phyloP scores from a whole-genome alignment of 2,113 vertebrate species.

The Agapornis roseicollis region DNA sequence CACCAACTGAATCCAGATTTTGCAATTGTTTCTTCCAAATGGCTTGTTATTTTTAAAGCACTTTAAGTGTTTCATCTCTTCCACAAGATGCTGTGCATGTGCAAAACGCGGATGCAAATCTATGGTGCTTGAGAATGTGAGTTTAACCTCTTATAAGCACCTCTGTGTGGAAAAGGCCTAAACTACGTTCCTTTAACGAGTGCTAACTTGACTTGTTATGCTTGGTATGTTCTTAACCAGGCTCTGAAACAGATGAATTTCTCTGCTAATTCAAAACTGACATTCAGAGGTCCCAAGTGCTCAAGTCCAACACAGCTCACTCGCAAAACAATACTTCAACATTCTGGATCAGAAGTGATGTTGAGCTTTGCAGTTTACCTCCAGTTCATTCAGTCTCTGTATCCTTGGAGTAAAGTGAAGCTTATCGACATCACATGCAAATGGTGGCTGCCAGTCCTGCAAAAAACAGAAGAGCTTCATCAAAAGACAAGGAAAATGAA shows the following conservation, averaged over 20 bases:
- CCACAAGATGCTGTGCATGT: background rate
- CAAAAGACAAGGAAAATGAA: background rate
- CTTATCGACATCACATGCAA: slow-evolving; percentile 95
- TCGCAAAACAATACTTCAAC: background rate
- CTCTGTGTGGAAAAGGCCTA: background rate
- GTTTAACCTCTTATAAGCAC: background rate
- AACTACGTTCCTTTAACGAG: background rate
- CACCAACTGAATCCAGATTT: slow-evolving; percentile 12
- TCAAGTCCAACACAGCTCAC: background rate
- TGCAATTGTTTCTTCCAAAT: background rate
- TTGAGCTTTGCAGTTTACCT: slow-evolving; percentile 74
- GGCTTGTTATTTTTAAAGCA: slow-evolving; percentile 29
- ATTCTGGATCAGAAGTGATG: background rate
- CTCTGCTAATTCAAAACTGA: background rate
- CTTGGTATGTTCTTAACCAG: background rate
- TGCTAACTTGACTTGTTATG: background rate
- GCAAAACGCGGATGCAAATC: background rate
- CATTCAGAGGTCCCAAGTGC: background rate
- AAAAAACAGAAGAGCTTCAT: slow-evolving; percentile 4
- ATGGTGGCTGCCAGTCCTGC: slow-evolving; percentile 97
- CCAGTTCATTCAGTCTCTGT: slow-evolving; percentile 96
- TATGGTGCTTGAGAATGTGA: background rate
- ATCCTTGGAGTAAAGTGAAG: slow-evolving; percentile 97
- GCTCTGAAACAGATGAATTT: background rate
- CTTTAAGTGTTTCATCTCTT: background rate